Base-by-base conservation (phyloP, 2,888 invertebrate species). In the Barypeithes pellucidus region DNA sequence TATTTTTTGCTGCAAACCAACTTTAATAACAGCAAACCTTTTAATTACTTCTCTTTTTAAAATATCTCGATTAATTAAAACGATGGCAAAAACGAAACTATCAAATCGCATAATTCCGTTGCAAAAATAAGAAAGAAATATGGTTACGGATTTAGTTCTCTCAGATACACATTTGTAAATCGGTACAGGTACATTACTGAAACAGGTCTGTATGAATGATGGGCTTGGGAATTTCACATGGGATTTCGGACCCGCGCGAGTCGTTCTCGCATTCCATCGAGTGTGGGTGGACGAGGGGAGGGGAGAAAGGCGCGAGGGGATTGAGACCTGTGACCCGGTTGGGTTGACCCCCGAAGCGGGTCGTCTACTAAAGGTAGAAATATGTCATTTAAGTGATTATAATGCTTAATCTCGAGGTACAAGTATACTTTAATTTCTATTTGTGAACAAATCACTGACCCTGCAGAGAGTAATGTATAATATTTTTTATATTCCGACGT, bases 151-250 rank as follows among this genome's bases (percentile, higher is more conserved):
- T 45, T 61, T 61, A 43, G 45, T 61, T 45, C 16, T 61, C 61
- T 61, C 43, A 22, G 22, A 61, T 45, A 61, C 61, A 50, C 60
- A 52, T 68, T 68, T 68, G 68, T 68, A 61, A 39, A 68, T 68
- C 52, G 45, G 65, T 54, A 24, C 52, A 54, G 65, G 65, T 62
- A 54, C 59, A 71, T 71, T 71, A 71, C 39, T 52, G 20, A 72
- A 72, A 72, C 72, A 67, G 72, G 66, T 72, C 72, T 60, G 59
- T 54, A 72, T 74, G 74, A 74, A 74, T 74, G 70, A 74, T 74
- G 70, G 52, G 66, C 70, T 70, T 74, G 74, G 74, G 74, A 74
- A 70, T 54, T 70, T 67, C 67, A 69, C 65, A 74, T 74, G 74
- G 67, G 70, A 66, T 74, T 70, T 69, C 66, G 73, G 61, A 60